Conservation (phyloP, 2,113 vertebrate species). For the Myiagra hebetior region DNA sequence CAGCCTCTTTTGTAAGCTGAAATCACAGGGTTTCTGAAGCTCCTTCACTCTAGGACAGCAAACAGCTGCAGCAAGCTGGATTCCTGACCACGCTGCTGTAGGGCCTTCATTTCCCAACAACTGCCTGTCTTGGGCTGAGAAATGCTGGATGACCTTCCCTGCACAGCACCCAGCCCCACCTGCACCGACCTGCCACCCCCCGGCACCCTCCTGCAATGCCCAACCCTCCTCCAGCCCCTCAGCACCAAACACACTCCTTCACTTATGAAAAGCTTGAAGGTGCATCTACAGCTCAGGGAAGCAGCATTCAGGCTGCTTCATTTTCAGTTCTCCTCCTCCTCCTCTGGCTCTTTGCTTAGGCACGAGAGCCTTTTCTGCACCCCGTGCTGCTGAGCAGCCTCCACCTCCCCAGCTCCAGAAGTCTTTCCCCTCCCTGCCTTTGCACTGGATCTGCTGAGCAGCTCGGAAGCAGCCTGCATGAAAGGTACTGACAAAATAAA, state of each 20-base stretch:
- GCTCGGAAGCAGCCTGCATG: constrained; percentile 50
- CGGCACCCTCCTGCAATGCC: neutral
- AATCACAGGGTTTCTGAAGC: neutral
- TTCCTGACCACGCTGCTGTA: neutral
- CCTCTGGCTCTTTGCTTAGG: neutral
- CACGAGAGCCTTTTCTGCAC: neutral
- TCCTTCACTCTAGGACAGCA: neutral
- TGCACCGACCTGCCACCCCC: neutral
- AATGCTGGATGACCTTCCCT: neutral
- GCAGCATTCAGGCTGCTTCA: neutral
- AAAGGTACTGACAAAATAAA: constrained; percentile 74
- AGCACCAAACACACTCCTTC: neutral
- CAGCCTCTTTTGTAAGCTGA: neutral
- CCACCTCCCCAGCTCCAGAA: neutral
- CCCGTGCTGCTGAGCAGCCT: neutral
- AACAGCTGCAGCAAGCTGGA: constrained; percentile 37
- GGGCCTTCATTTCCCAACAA: neutral
- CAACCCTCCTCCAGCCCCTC: neutral
- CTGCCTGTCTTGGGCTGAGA: neutral
- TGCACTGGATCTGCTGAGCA: neutral
- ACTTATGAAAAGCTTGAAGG: neutral
- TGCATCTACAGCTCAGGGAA: neutral
- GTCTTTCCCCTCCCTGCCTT: neutral
- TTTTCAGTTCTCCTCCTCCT: neutral
- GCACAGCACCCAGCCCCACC: neutral